Base-by-base conservation (phyloP, 2,113 vertebrate species). In the Rostratula benghalensis region DNA sequence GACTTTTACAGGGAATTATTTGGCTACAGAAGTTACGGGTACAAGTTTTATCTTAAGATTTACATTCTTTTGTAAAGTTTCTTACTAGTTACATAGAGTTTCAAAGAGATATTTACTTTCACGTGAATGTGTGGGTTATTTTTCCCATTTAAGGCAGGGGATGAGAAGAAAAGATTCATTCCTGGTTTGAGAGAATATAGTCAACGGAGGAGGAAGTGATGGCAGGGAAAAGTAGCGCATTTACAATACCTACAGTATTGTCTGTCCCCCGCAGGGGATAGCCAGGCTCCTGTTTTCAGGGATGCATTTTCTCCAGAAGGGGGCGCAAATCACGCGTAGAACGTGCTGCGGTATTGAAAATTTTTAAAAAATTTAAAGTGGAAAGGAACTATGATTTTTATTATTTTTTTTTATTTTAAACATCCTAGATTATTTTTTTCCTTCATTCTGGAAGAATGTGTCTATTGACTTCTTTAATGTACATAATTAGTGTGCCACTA, bases 331-430 rank as follows among this genome's bases (percentile, higher is more conserved):
- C 45, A 54, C 3, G 0, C 10, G 1, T 59, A 17, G 27, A n/a
- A 4, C 27, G 22, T 50, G 12, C 16, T 46, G 13, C 0, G 0
- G 35, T 27, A 28, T 7, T 65, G 11, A 17, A 11, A 22, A n/a
- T n/a, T n/a, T n/a, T n/a, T n/a, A n/a, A n/a, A n/a, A n/a, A n/a
- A n/a, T n/a, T n/a, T n/a, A n/a, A 73, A 70, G n/a, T 37, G 15
- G 13, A 27, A 68, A 88, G 33, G 33, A 87, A 14, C 3, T 20
- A 9, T 11, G 8, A n/a, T 76, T 74, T 77, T 63, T 53, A 30
- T 12, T 14, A 27, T 21, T 70, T 21, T 74, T 65, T 85, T 78
- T 73, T 37, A 48, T n/a, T n/a, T n/a, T n/a, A 71, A 67, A n/a
- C 21, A 28, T 71, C 7, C 27, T 20, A 14, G 8, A 19, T 31